phyloP scores from a whole-genome alignment of 2,888 invertebrate species.

The Metallyticus violacea region DNA sequence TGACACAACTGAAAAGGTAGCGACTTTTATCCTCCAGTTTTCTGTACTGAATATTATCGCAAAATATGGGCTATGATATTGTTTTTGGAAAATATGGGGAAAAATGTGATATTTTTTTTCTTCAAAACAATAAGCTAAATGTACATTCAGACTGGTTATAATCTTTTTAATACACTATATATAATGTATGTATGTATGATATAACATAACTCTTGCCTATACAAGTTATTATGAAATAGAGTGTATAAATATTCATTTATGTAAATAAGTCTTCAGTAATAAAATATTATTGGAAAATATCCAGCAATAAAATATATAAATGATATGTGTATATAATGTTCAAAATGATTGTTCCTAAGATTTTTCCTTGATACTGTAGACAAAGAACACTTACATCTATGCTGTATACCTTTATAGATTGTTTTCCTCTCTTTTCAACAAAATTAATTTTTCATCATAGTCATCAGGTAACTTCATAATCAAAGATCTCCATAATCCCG shows the following conservation, averaged over 20 bases:
- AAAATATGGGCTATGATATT: background rate
- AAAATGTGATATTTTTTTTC: background rate
- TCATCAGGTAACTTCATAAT: too few species aligned
- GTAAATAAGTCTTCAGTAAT: background rate
- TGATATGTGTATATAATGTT: too few species aligned
- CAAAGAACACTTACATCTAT: too few species aligned
- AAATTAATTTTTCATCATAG: too few species aligned
- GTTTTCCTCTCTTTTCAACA: too few species aligned
- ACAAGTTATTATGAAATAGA: background rate
- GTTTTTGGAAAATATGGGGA: background rate
- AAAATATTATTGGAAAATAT: too few species aligned
- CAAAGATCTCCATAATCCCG: too few species aligned
- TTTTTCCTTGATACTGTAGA: too few species aligned
- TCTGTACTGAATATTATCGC: background rate
- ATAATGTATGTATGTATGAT: background rate
- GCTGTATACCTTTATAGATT: too few species aligned
- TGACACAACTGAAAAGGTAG: slow-evolving; percentile 29
- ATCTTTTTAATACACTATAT: background rate
- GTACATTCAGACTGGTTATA: background rate
- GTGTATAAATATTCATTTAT: background rate
- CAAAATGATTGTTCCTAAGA: too few species aligned
- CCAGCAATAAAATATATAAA: too few species aligned
- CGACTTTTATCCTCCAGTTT: background rate
- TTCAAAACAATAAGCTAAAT: background rate
- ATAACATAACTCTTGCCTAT: background rate